Evolutionary conservation across 2,797 vertebrate genomes (phyloP), one percentile per base, ranked within the genome.

Genomic region (Diglossa cyanea): DNA sequence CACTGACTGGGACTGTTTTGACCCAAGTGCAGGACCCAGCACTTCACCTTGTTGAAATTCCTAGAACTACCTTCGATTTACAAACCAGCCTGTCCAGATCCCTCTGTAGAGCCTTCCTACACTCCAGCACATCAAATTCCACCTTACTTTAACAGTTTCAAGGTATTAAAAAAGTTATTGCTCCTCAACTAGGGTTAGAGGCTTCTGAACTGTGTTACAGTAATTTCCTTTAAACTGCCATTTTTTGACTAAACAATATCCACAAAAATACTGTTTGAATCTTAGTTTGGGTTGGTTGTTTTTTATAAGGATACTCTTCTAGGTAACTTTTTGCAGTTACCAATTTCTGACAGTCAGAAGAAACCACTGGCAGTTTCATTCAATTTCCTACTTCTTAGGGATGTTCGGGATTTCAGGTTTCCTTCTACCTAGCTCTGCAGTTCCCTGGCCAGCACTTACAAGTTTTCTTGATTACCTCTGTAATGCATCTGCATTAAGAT

Each of bases 1-100:
- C 0, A 0, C 5, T 31, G 30, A 16, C 35, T 37, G 23, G 13
- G 15, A 7, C 17, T 48, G 7, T 28, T 61, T 39, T 42, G 16
- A 42, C 13, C 10, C 40, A 48, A 19, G 7, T 14, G 9, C 16
- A 54, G 31, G 26, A 75, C 13, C 6, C 3, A 7, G 13, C 7
- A 28, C 4, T 20, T 55, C 20, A 15, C 25, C 62, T 74, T 35
- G 11, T 19, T 74, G 25, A 74, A 53, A 28, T 25, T 28, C 47
- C 17, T 9, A 47, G 17, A 73, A 11, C 11, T 48, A 25, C 21
- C 33, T 60, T 81, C 0, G 0, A 48, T 10, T 54, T 39, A 48
- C 7, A 9, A 26, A 68, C 16, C 28, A 44, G 18, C 9, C 31
- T 42, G 16, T 42, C 42, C 23, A 42, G 9, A 55, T 24, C 23